Percentiles rank a stretch among this genome's conserved stretches.
Evolutionary conservation across 2,797 vertebrate genomes (phyloP).

Genomic region (Eidolon dupreanum): DNA sequence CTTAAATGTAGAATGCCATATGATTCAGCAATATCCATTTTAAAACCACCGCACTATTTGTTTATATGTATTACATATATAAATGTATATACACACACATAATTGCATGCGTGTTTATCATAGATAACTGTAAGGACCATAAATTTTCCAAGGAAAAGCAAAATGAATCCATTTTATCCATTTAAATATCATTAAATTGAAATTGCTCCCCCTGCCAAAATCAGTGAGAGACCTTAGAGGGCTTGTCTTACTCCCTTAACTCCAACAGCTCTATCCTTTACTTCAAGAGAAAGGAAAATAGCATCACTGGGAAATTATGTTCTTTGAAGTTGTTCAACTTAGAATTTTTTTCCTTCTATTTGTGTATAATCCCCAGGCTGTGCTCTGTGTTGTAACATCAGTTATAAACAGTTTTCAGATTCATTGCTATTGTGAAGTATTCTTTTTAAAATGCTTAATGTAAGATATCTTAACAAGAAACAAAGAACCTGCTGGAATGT

Average conservation of each 20-base stretch:
- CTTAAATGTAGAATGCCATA: not conserved
- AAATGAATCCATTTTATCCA: not conserved
- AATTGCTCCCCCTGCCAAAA: not conserved
- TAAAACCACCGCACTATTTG: not conserved
- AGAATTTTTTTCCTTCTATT: not conserved
- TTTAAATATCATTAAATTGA: not conserved
- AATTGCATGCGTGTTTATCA: not conserved
- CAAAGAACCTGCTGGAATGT: conserved; percentile 28
- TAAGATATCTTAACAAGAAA: conserved; percentile 14
- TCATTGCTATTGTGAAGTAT: conserved; percentile 27
- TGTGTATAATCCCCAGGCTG: not conserved
- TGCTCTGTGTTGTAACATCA: not conserved
- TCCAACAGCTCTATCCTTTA: not conserved
- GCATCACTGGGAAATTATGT: not conserved
- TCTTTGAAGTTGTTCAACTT: not conserved
- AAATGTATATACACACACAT: not conserved
- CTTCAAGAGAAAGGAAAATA: conserved; percentile 38
- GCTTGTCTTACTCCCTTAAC: not conserved
- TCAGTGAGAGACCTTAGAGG: not conserved
- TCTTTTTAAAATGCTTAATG: conserved; percentile 27
- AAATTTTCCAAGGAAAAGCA: conserved; percentile 16
- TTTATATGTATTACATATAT: not conserved
- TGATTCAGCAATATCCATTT: not conserved
- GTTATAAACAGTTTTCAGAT: conserved; percentile 47
- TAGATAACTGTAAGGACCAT: not conserved